Percentiles rank a stretch among this genome's conserved stretches.
Conservation (phyloP, 1,140 invertebrate species). For the Drosophila cardini region DNA sequence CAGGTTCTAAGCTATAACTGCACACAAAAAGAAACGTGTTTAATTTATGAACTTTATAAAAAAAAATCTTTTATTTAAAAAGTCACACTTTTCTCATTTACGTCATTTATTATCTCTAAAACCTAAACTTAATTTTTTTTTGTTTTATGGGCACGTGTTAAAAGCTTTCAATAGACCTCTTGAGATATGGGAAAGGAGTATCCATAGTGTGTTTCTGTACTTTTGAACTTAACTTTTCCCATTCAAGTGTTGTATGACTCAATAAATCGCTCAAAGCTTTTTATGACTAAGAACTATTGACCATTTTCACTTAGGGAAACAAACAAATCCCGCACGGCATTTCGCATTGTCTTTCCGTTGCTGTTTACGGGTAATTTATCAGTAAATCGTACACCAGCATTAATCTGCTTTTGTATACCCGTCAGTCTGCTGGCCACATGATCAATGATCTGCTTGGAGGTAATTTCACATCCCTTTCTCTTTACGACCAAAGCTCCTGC, state of each 20-base stretch:
- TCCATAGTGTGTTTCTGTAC: neutral
- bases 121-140: neutral
- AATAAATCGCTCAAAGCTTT: too few species aligned
- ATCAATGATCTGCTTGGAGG: slow-evolving; percentile 55
- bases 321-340: slow-evolving; percentile 84
- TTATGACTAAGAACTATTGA: slow-evolving; percentile 30
- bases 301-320: slow-evolving; percentile 25
- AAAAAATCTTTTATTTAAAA: too few species aligned
- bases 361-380: slow-evolving; percentile 88
- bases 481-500: slow-evolving; percentile 70
- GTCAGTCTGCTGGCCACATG: slow-evolving; percentile 77
- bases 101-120: neutral
- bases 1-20: too few species aligned
- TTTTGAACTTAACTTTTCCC: neutral
- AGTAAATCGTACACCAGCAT: slow-evolving; percentile 87
- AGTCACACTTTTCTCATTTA: too few species aligned
- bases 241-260: too few species aligned
- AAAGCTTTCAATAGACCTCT: neutral
- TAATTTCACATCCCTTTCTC: slow-evolving; percentile 42
- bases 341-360: slow-evolving; percentile 88
- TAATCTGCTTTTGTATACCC: slow-evolving; percentile 85
- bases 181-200: neutral
- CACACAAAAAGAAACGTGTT: too few species aligned
- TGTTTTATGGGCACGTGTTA: neutral
- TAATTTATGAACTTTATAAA: too few species aligned